Evolutionary conservation across 2,113 vertebrate species (phyloP).

Genomic region (Charadrius vociferus): DNA sequence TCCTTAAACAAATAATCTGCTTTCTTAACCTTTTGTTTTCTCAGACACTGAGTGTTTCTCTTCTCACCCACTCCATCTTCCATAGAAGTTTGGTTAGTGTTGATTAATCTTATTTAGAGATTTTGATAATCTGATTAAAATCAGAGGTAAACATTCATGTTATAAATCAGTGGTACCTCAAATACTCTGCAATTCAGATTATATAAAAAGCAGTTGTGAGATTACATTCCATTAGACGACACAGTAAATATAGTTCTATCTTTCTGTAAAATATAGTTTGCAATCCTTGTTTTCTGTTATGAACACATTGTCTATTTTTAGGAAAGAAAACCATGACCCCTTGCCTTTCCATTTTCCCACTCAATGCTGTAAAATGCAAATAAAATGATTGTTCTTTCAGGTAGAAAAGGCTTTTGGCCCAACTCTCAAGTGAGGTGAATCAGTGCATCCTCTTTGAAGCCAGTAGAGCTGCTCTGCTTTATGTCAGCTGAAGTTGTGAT

Average conservation of each 20-base stretch:
- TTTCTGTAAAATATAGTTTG: neutral
- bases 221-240: neutral
- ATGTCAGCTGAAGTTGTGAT: neutral
- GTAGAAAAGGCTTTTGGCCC: neutral
- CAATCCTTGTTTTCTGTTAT: neutral
- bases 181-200: neutral
- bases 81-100: neutral
- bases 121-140: neutral
- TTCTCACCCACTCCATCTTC: neutral
- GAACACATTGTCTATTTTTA: neutral
- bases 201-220: neutral
- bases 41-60: neutral
- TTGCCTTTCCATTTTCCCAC: neutral
- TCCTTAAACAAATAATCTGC: neutral
- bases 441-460: neutral
- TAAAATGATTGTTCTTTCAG: neutral
- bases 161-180: neutral
- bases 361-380: neutral
- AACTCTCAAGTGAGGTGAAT: neutral
- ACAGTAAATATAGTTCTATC: neutral
- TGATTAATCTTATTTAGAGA: neutral
- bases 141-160: neutral
- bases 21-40: neutral
- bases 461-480: neutral
- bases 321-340: neutral